These are phyloP conservation scores for Meriones psammophilus DNA, from an alignment of 2,797 vertebrate species.

Conservation along the genomic window DNA sequence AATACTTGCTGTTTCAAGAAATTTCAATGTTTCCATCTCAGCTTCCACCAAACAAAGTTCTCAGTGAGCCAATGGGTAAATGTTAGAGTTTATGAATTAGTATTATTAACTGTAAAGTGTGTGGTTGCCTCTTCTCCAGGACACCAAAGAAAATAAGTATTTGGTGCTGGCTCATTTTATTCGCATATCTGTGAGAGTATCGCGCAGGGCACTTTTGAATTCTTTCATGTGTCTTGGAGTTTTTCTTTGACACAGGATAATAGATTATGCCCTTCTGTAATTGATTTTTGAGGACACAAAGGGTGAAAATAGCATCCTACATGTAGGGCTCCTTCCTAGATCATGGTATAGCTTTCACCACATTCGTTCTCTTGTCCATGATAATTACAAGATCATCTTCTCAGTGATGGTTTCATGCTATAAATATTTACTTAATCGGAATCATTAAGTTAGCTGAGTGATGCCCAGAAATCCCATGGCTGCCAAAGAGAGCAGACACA, in stretches of 20 bases:
- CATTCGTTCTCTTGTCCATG: conserved; percentile 54
- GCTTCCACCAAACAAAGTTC: not conserved
- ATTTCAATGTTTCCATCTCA: not conserved
- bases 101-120: not conserved
- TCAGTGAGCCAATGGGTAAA: not conserved
- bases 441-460: conserved; percentile 68
- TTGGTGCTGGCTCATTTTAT: not conserved
- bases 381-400: conserved; percentile 66
- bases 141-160: not conserved
- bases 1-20: not conserved
- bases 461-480: conserved; percentile 73
- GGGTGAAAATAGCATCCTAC: not conserved
- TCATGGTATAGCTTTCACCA: conserved; percentile 69
- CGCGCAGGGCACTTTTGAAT: not conserved
- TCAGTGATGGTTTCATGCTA: conserved; percentile 67
- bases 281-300: conserved; percentile 40
- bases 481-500: conserved; percentile 67
- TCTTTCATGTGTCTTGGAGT: not conserved
- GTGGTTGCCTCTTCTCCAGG: not conserved
- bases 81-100: not conserved
- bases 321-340: conserved; percentile 55
- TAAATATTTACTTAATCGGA: conserved; percentile 78
- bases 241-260: not conserved
- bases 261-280: not conserved
- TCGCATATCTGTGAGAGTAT: not conserved